phyloP scores from a whole-genome alignment of 2,888 invertebrate species.

The Orchesella flavescens region DNA sequence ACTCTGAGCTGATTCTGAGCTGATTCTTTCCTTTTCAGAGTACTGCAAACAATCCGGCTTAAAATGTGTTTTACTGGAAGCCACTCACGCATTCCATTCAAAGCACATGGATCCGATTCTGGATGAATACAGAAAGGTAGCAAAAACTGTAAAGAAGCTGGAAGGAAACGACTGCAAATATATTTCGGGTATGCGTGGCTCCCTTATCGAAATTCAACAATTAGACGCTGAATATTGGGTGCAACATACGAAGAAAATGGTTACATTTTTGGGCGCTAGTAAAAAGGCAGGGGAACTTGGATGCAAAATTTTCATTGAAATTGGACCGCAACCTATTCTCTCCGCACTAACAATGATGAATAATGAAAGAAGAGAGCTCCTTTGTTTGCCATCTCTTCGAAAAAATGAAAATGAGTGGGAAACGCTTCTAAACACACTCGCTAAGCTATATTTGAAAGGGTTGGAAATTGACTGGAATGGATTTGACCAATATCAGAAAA shows the following conservation, averaged over 20 bases:
- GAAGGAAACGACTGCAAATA: conserved; percentile 9
- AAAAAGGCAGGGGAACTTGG: conserved; percentile 24
- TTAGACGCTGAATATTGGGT: conserved; percentile 62
- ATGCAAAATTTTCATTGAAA: conserved; percentile 54
- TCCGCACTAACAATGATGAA: conserved; percentile 63
- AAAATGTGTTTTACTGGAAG: conserved; percentile 43
- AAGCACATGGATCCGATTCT: conserved; percentile 38
- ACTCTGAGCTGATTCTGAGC: too few species aligned
- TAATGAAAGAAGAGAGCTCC: background rate
- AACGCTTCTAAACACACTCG: background rate
- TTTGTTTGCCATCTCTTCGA: conserved; percentile 60
- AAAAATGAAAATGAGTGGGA: background rate
- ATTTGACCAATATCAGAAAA: conserved; percentile 38
- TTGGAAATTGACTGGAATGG: conserved; percentile 56
- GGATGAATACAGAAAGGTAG: background rate
- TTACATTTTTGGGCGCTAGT: conserved; percentile 57
- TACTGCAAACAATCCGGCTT: conserved; percentile 6
- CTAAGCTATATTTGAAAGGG: conserved; percentile 36
- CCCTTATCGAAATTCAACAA: background rate
- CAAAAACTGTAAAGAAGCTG: background rate
- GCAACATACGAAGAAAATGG: conserved; percentile 59
- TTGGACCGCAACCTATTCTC: conserved; percentile 66
- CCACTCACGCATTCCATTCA: conserved; percentile 57
- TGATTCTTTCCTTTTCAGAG: background rate
- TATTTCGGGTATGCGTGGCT: conserved; percentile 63